phyloP scores from a whole-genome alignment of 2,888 invertebrate species.

The Caenorhabditis becei region DNA sequence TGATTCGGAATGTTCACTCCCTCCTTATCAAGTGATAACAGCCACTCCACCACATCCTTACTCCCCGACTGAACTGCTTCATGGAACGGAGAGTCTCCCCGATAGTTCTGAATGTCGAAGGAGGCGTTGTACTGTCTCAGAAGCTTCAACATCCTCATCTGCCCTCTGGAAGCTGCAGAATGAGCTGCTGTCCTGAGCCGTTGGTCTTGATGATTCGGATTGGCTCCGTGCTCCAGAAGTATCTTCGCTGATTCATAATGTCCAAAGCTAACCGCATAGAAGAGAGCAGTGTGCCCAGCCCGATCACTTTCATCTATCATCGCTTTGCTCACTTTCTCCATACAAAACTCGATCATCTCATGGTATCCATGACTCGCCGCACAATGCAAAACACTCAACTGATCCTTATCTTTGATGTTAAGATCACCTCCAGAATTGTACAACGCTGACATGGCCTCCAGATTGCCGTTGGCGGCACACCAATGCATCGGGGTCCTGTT shows the following conservation, averaged over 20 bases:
- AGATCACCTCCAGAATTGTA: conserved; percentile 91
- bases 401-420: conserved; percentile 92
- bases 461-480: conserved; percentile 97
- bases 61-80: conserved; percentile 93
- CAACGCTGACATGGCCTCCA: conserved; percentile 91
- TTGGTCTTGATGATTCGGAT: conserved; percentile 89
- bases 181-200: conserved; percentile 79
- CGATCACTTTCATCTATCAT: conserved; percentile 65
- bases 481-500: conserved; percentile 95
- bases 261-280: conserved; percentile 96
- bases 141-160: conserved; percentile 90
- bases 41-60: conserved; percentile 90
- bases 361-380: conserved; percentile 96
- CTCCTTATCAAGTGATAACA: conserved; percentile 89
- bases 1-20: conserved; percentile 91
- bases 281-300: conserved; percentile 85
- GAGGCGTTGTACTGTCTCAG: conserved; percentile 89
- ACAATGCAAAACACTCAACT: conserved; percentile 95
- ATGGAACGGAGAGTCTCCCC: conserved; percentile 95
- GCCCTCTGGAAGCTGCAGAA: conserved; percentile 84
- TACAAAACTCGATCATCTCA: conserved; percentile 83
- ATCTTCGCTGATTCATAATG: conserved; percentile 94
- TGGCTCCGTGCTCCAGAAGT: conserved; percentile 91
- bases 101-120: conserved; percentile 92
- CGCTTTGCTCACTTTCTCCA: conserved; percentile 43